Conservation (phyloP, 2,113 vertebrate species). For the Xyrauchen texanus region DNA sequence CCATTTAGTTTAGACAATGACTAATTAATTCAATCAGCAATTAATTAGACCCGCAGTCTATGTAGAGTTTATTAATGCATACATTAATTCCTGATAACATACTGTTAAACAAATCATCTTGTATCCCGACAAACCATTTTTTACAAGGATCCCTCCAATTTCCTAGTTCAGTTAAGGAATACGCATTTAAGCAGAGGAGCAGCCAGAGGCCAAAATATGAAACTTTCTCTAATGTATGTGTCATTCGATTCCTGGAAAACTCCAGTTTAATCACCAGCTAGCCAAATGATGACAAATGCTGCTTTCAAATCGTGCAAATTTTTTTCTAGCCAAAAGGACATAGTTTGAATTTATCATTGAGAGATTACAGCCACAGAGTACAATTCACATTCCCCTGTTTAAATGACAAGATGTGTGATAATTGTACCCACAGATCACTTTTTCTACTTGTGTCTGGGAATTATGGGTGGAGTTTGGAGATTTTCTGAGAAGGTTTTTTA, state of each 20-base stretch:
- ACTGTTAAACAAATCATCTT: constrained; percentile 10
- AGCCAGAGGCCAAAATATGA: constrained; percentile 31
- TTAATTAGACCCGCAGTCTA: constrained; percentile 29
- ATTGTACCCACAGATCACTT: not conserved
- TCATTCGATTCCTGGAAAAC: constrained; percentile 43
- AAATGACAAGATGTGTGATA: constrained; percentile 34
- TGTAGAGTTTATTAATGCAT: constrained; percentile 24
- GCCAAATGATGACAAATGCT: constrained; percentile 32
- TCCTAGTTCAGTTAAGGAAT: constrained; percentile 7
- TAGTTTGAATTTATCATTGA: constrained; percentile 42
- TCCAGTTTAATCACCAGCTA: constrained; percentile 41
- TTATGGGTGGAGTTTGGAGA: not conserved
- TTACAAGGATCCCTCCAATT: not conserved
- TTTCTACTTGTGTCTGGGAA: constrained; percentile 6
- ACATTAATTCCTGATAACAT: constrained; percentile 14
- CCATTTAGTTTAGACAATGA: constrained; percentile 17
- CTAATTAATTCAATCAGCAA: not conserved
- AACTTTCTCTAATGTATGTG: constrained; percentile 29
- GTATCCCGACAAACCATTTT: not conserved
- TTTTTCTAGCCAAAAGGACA: constrained; percentile 39
- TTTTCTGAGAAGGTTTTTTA: not conserved
- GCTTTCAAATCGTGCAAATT: constrained; percentile 40
- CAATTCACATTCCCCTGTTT: constrained; percentile 37
- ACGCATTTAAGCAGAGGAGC: constrained; percentile 4
- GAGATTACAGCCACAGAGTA: constrained; percentile 43